Percentiles rank a stretch among this genome's conserved stretches.
Evolutionary conservation across 1,140 invertebrate species (phyloP).

Genomic region (Hyposmocoma kahamanoa): DNA sequence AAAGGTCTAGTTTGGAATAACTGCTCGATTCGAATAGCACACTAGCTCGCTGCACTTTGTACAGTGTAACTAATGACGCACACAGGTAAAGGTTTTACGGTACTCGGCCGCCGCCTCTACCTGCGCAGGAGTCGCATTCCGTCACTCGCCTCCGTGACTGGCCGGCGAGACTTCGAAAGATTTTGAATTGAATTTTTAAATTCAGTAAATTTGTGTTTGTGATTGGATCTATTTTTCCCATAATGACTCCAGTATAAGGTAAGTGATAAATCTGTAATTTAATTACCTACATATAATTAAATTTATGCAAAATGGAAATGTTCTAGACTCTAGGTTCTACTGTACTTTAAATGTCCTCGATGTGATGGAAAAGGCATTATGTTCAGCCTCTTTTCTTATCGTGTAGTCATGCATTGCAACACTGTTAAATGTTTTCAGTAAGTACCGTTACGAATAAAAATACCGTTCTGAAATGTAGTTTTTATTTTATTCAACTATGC

Average conservation of each 20-base stretch:
- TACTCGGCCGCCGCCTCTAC: constrained; percentile 25
- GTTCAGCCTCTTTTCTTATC: background rate
- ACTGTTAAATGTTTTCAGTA: too few relatives aligned
- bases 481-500: too few relatives aligned
- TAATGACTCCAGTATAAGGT: constrained; percentile 41
- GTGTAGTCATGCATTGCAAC: too few relatives aligned
- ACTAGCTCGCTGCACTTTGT: too few relatives aligned
- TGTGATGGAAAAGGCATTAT: constrained; percentile 11
- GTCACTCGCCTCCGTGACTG: constrained; percentile 53
- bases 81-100: background rate
- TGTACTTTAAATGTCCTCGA: constrained; percentile 14
- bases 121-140: constrained; percentile 69
- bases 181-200: constrained; percentile 37
- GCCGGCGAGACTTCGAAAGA: constrained; percentile 52
- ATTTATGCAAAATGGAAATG: too few relatives aligned
- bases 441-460: too few relatives aligned
- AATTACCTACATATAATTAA: too few relatives aligned
- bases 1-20: too few relatives aligned
- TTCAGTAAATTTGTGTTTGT: constrained; percentile 58
- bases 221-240: constrained; percentile 19
- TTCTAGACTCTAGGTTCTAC: too few relatives aligned
- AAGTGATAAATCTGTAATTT: too few relatives aligned
- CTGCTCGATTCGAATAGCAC: too few relatives aligned
- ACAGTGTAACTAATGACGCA: background rate
- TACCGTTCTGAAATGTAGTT: too few relatives aligned